A percentile compares a stretch with the other conserved stretches of the same genome.
Evolutionary conservation across 23 tunicate genomes (phyloP).

Genomic region (Aplidium turbinatum): DNA sequence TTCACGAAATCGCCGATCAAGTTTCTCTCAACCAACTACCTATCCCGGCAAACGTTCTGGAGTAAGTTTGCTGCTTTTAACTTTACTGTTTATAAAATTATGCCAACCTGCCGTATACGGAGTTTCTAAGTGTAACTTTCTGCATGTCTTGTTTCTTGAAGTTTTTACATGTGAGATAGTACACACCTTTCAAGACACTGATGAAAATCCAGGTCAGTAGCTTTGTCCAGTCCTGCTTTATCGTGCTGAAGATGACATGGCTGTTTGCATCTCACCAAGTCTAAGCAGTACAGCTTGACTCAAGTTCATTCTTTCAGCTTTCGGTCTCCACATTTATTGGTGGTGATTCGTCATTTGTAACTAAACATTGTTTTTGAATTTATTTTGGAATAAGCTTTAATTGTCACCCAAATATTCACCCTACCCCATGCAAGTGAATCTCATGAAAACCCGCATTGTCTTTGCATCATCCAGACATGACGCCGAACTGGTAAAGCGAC

Average conservation of each 20-base stretch:
- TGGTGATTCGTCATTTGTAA: neutral
- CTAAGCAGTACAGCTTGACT: too few species aligned
- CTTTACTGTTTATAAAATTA: neutral
- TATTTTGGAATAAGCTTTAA: too few species aligned
- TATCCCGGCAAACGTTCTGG: slow-evolving; percentile 65
- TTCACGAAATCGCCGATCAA: slow-evolving; percentile 43
- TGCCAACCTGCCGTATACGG: neutral
- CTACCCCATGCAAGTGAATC: too few species aligned
- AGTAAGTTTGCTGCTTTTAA: slow-evolving; percentile 38
- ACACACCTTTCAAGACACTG: neutral
- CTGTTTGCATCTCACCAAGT: too few species aligned
- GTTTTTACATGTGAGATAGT: neutral
- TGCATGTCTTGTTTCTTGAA: too few species aligned
- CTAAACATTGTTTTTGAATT: too few species aligned
- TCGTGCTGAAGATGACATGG: too few species aligned
- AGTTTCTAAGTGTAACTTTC: neutral
- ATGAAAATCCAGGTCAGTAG: neutral
- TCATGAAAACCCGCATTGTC: too few species aligned
- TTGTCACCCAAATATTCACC: too few species aligned
- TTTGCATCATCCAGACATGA: slow-evolving; percentile 64
- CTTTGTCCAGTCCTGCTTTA: too few species aligned
- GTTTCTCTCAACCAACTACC: slow-evolving; percentile 52
- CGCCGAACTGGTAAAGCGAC: slow-evolving; percentile 35
- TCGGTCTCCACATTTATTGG: too few species aligned
- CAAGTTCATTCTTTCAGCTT: too few species aligned